Percentiles rank a stretch among this genome's conserved stretches.
Evolutionary conservation across 2,888 invertebrate species (phyloP).

Genomic region (Alsophila aescularia): DNA sequence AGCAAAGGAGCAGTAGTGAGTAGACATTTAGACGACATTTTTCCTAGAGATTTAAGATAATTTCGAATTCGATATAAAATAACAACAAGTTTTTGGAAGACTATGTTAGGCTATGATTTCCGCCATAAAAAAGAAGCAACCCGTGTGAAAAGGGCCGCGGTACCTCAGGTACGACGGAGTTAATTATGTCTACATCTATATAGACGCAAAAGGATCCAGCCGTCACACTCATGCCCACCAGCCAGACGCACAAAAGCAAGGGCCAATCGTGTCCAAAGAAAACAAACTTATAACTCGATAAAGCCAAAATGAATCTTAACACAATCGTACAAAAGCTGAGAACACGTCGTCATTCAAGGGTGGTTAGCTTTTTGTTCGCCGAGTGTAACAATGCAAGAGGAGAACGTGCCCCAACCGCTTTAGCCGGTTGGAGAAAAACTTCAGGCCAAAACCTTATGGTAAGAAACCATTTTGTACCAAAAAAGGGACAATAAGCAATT

Average conservation of each 20-base stretch:
- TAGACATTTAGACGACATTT: too few species aligned
- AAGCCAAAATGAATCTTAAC: conserved; percentile 63
- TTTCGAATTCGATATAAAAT: background rate
- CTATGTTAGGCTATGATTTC: too few species aligned
- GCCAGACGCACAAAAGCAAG: conserved; percentile 77
- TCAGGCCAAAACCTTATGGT: conserved; percentile 41
- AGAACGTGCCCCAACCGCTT: conserved; percentile 81
- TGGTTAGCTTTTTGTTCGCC: conserved; percentile 58
- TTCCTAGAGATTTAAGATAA: too few species aligned
- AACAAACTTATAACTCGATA: conserved; percentile 53
- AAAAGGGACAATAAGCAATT: conserved; percentile 37
- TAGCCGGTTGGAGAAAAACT: conserved; percentile 72
- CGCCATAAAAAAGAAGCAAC: conserved; percentile 37
- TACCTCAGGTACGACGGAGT: conserved; percentile 77
- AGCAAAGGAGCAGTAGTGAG: too few species aligned
- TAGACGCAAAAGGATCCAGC: conserved; percentile 77
- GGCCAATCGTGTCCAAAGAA: conserved; percentile 60
- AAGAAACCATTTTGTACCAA: conserved; percentile 42
- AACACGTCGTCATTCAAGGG: conserved; percentile 44
- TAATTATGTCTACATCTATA: conserved; percentile 72
- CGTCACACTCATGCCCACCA: conserved; percentile 76
- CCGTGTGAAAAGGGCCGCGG: conserved; percentile 58
- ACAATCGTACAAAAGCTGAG: conserved; percentile 57
- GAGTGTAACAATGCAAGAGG: conserved; percentile 65
- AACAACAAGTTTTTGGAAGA: background rate